These are phyloP conservation scores for Wasmannia auropunctata DNA, from an alignment of 1,140 invertebrate genomes.

Conservation along the genomic window DNA sequence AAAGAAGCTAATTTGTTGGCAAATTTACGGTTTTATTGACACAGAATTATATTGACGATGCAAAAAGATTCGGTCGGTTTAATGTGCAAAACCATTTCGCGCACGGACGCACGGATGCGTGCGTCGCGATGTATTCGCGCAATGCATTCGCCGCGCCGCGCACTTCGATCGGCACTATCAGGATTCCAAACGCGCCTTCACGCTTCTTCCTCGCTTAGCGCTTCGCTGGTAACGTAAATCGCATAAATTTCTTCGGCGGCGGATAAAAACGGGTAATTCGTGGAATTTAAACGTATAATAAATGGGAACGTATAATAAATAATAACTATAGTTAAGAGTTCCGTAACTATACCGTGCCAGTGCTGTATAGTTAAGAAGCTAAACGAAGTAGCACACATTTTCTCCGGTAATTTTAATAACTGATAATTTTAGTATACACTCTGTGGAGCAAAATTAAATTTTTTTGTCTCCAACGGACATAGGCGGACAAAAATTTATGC, in stretches of 20 bases:
- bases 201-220: slow-evolving; percentile 27
- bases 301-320: background rate
- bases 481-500: background rate
- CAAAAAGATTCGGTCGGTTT: slow-evolving; percentile 5
- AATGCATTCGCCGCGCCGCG: background rate
- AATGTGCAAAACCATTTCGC: slow-evolving; percentile 34
- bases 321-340: background rate
- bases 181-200: slow-evolving; percentile 26
- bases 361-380: background rate
- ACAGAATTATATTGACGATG: background rate
- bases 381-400: background rate
- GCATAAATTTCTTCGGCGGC: slow-evolving; percentile 10
- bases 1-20: background rate
- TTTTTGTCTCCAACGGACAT: background rate
- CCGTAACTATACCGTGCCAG: no score
- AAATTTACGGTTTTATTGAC: slow-evolving; percentile 3
- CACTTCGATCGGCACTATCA: slow-evolving; percentile 35
- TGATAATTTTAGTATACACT: background rate
- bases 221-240: slow-evolving; percentile 18
- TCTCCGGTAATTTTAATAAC: background rate
- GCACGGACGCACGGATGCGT: slow-evolving; percentile 35
- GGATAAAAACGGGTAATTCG: slow-evolving; percentile 12
- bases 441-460: background rate
- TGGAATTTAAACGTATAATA: slow-evolving; percentile 21
- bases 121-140: slow-evolving; percentile 33